Percentiles rank a stretch among this genome's conserved stretches.
phyloP scores from a whole-genome alignment of 1,140 invertebrate species.

The Megathymus violae region DNA sequence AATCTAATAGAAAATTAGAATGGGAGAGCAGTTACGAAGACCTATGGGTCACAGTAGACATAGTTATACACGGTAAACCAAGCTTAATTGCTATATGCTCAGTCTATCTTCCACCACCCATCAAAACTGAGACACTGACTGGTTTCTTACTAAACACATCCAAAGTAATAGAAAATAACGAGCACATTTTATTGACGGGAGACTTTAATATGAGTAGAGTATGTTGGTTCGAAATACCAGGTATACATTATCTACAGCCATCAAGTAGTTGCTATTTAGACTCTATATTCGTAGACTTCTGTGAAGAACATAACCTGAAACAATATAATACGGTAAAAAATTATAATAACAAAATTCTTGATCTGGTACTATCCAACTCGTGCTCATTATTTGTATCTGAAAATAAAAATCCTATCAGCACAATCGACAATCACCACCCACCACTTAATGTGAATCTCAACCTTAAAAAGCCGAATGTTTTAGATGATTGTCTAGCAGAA shows the following conservation, averaged over 20 bases:
- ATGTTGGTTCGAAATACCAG: constrained; percentile 11
- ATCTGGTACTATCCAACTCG: constrained; percentile 12
- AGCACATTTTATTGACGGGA: constrained; percentile 14
- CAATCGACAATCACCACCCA: constrained; percentile 24
- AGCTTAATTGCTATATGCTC: not conserved
- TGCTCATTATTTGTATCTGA: constrained; percentile 5
- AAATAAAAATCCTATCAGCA: constrained; percentile 22
- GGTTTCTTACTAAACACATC: constrained; percentile 14
- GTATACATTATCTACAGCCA: not conserved
- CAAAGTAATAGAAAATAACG: constrained; percentile 3
- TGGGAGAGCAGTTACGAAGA: constrained; percentile 14
- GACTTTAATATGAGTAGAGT: constrained; percentile 21
- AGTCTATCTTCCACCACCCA: constrained; percentile 9
- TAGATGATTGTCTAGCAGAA: too few relatives aligned
- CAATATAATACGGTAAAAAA: constrained; percentile 9
- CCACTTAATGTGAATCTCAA: too few relatives aligned
- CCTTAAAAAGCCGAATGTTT: too few relatives aligned
- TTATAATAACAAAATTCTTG: not conserved
- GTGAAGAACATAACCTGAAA: constrained; percentile 9
- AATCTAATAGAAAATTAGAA: not conserved
- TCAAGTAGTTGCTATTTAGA: not conserved
- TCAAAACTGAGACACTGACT: constrained; percentile 17
- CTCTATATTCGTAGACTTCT: constrained; percentile 9
- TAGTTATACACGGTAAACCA: not conserved
- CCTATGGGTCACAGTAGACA: constrained; percentile 3